Evolutionary conservation across 2,113 vertebrate genomes (phyloP).

Genomic region (Rutilus rutilus): DNA sequence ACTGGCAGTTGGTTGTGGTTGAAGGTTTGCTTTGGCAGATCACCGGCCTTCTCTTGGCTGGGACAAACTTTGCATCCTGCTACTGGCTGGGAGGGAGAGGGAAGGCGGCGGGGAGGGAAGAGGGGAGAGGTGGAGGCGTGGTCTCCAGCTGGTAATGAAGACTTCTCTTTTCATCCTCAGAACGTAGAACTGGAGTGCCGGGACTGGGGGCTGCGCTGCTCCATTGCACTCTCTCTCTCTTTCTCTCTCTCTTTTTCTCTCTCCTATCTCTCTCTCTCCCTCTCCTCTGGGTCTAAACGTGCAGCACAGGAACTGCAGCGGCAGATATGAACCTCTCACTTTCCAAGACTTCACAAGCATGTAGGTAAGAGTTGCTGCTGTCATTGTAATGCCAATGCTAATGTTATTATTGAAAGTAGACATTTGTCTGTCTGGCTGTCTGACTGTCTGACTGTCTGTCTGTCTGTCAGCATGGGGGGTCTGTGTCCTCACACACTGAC

Average conservation of each 20-base stretch:
- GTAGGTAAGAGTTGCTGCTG: slow-evolving; percentile 52
- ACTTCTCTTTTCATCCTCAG: slow-evolving; percentile 91
- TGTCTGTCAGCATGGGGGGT: slow-evolving; percentile 25
- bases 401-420: slow-evolving; percentile 20
- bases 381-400: slow-evolving; percentile 27
- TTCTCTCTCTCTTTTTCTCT: slow-evolving; percentile 58
- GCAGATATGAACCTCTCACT: slow-evolving; percentile 75
- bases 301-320: slow-evolving; percentile 56
- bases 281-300: slow-evolving; percentile 59
- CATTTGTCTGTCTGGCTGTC: slow-evolving; percentile 46
- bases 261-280: slow-evolving; percentile 61
- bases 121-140: slow-evolving; percentile 75
- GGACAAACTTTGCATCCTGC: slow-evolving; percentile 79
- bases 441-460: not conserved
- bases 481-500: slow-evolving; percentile 18
- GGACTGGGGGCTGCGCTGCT: slow-evolving; percentile 78
- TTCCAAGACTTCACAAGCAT: slow-evolving; percentile 47
- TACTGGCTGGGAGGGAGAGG: slow-evolving; percentile 84
- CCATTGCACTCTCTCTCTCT: slow-evolving; percentile 69
- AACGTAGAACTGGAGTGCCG: slow-evolving; percentile 84
- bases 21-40: slow-evolving; percentile 80
- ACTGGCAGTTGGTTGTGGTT: slow-evolving; percentile 68
- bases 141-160: slow-evolving; percentile 89
- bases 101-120: slow-evolving; percentile 59
- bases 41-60: slow-evolving; percentile 70